These are phyloP conservation scores for Eupithecia vulgata DNA, from an alignment of 2,888 invertebrate species.

Conservation along the genomic window DNA sequence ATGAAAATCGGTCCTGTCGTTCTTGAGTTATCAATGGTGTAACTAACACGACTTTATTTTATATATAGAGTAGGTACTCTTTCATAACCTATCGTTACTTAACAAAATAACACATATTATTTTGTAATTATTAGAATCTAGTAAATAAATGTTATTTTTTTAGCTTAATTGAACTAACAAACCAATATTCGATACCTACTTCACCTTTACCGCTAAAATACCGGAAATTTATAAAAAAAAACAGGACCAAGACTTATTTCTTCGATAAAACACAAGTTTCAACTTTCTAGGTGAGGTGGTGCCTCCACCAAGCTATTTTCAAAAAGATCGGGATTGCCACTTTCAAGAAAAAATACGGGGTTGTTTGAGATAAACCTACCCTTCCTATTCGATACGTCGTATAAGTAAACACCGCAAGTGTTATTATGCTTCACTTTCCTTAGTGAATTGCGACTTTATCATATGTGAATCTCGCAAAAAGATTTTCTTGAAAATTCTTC, in stretches of 20 bases:
- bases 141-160: neutral
- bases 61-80: too few relatives aligned
- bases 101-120: too few relatives aligned
- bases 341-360: constrained; percentile 17
- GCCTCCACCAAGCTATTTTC: neutral
- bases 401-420: constrained; percentile 34
- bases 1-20: too few relatives aligned
- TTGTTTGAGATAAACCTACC: constrained; percentile 21
- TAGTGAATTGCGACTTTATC: constrained; percentile 30
- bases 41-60: too few relatives aligned
- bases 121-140: neutral
- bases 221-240: too few relatives aligned
- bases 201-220: neutral
- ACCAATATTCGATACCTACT: neutral
- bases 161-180: neutral
- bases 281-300: neutral
- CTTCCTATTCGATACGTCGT: constrained; percentile 19
- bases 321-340: constrained; percentile 2
- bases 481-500: neutral
- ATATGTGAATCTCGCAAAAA: constrained; percentile 7
- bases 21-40: too few relatives aligned
- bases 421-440: constrained; percentile 25
- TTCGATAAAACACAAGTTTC: neutral
- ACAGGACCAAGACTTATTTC: neutral
- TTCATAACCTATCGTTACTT: too few relatives aligned